Conservation (phyloP, 2,113 vertebrate genomes). For the Corythaeola cristata region DNA sequence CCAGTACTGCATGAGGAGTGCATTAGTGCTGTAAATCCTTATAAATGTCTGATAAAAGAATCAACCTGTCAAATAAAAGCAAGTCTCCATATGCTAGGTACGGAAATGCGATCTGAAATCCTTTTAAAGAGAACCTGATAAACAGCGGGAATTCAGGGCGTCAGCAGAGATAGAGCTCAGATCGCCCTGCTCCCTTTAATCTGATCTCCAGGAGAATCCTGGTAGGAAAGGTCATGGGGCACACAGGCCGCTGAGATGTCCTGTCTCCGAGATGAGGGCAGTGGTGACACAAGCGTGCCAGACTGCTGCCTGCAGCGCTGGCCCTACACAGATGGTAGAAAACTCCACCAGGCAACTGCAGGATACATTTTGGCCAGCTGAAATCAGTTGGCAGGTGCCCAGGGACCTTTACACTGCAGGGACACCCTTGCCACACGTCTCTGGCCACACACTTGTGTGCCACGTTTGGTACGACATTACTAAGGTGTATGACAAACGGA, state of each 20-base stretch:
- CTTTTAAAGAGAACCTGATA: slow-evolving; percentile 30
- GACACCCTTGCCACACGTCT: neutral
- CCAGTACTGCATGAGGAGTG: neutral
- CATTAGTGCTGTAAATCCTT: slow-evolving; percentile 30
- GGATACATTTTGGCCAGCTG: neutral
- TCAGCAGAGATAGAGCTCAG: neutral
- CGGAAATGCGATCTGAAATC: slow-evolving; percentile 17
- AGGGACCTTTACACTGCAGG: neutral
- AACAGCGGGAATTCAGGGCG: neutral
- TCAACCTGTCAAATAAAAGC: slow-evolving; percentile 34
- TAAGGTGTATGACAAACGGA: neutral
- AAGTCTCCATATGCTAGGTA: slow-evolving; percentile 35
- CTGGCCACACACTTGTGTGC: neutral
- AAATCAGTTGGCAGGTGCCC: neutral
- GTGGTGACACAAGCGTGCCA: neutral
- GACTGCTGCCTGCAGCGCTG: neutral
- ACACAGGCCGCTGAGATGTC: neutral
- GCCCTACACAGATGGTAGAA: neutral
- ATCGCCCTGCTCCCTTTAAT: neutral
- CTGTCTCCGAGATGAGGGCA: neutral
- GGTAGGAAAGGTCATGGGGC: neutral
- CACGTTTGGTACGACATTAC: neutral
- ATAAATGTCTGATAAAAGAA: slow-evolving; percentile 40
- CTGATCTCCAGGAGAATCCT: neutral
- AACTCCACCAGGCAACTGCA: neutral